Percentiles rank a stretch among this genome's conserved stretches.
Evolutionary conservation across 2,888 invertebrate species (phyloP).

Genomic region (Cactoblastis cactorum): DNA sequence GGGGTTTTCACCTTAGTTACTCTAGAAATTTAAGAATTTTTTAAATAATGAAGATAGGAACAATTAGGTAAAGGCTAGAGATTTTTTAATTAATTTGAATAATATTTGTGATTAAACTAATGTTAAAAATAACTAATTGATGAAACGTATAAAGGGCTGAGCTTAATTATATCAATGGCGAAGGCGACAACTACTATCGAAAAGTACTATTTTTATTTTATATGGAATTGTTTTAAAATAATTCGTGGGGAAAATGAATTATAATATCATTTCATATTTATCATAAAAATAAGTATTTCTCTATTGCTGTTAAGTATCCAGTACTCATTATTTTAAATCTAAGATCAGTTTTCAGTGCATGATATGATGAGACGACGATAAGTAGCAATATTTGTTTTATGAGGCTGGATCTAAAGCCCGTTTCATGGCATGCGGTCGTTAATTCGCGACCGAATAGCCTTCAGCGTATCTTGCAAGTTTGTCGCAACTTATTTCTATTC

Average conservation of each 20-base stretch:
- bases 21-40: not conserved
- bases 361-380: slow-evolving; percentile 25
- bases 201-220: too few relatives aligned
- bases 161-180: too few relatives aligned
- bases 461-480: slow-evolving; percentile 36
- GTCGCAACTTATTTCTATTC: slow-evolving; percentile 20
- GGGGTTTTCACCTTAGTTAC: slow-evolving; percentile 47
- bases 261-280: too few relatives aligned
- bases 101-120: too few relatives aligned
- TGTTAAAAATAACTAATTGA: too few relatives aligned
- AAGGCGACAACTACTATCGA: too few relatives aligned
- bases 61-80: too few relatives aligned
- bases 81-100: too few relatives aligned
- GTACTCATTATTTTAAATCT: not conserved
- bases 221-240: too few relatives aligned
- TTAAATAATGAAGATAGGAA: not conserved
- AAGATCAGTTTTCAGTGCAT: slow-evolving; percentile 20
- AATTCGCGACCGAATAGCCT: slow-evolving; percentile 44
- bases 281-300: not conserved
- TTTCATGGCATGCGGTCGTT: slow-evolving; percentile 41
- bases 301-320: not conserved
- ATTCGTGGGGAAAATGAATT: too few relatives aligned
- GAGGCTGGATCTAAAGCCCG: slow-evolving; percentile 29
- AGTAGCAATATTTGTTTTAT: slow-evolving; percentile 38
- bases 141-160: too few relatives aligned